These are phyloP conservation scores for Butastur rufipennis DNA, from an alignment of 2,113 vertebrate genomes.

Conservation along the genomic window DNA sequence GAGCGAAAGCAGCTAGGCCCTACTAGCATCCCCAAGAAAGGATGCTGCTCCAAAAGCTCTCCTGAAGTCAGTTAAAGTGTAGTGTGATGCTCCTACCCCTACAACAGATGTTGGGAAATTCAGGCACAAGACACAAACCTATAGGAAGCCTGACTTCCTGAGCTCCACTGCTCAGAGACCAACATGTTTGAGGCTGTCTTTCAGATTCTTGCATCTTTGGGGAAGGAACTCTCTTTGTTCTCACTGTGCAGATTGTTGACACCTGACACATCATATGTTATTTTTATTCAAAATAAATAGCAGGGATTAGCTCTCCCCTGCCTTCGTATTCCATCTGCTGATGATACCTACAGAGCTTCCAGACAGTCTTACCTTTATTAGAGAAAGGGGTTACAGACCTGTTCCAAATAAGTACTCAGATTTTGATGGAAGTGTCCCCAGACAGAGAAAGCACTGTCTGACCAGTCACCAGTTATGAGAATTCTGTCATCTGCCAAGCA, in stretches of 20 bases:
- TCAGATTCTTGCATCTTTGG: neutral
- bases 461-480: neutral
- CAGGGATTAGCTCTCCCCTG: neutral
- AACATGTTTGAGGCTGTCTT: neutral
- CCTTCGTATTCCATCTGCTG: neutral
- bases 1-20: neutral
- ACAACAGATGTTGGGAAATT: neutral
- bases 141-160: neutral
- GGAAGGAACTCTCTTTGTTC: neutral
- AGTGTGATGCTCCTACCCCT: neutral
- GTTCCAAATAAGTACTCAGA: neutral
- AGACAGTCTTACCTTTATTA: neutral
- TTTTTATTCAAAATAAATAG: conserved; percentile 2
- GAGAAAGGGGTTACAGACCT: neutral
- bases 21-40: neutral
- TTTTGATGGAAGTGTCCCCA: neutral
- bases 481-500: conserved; percentile 9
- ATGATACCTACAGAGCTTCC: neutral
- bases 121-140: neutral
- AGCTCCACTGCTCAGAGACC: neutral
- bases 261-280: neutral
- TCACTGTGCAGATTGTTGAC: neutral
- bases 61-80: rapidly evolving
- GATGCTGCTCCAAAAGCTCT: neutral
- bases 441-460: neutral